Conservation (phyloP, 1,140 invertebrate species). For the Pogonognathellus flavescens region DNA sequence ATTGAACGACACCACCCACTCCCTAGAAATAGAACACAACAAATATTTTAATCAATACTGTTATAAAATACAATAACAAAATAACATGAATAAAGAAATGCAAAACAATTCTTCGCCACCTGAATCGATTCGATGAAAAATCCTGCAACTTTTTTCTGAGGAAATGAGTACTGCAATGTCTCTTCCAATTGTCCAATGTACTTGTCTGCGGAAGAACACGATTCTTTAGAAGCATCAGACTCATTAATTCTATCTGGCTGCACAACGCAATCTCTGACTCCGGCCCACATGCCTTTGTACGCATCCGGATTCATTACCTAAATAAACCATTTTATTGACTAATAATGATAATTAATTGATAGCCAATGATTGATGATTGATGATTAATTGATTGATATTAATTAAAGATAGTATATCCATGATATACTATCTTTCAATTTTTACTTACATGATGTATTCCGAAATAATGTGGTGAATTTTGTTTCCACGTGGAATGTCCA, state of each 20-base stretch:
- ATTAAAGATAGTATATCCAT: no score
- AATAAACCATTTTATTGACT: no score
- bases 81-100: no score
- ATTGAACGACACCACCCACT: conserved; percentile 91
- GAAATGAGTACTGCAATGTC: conserved; percentile 81
- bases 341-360: no score
- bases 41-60: not conserved
- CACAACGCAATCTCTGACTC: conserved; percentile 89
- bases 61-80: no score
- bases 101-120: conserved; percentile 70
- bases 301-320: conserved; percentile 90
- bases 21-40: conserved; percentile 73
- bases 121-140: conserved; percentile 96
- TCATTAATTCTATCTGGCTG: conserved; percentile 76
- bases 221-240: conserved; percentile 81
- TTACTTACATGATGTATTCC: conserved; percentile 85
- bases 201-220: conserved; percentile 81
- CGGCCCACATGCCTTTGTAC: conserved; percentile 88
- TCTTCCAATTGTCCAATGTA: conserved; percentile 89
- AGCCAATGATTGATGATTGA: no score
- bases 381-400: no score
- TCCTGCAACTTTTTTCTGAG: conserved; percentile 83
- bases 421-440: no score
- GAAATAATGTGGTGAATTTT: conserved; percentile 79
- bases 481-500: conserved; percentile 84